phyloP scores from a whole-genome alignment of 2,797 vertebrate species.

The Rhynchonycteris naso region DNA sequence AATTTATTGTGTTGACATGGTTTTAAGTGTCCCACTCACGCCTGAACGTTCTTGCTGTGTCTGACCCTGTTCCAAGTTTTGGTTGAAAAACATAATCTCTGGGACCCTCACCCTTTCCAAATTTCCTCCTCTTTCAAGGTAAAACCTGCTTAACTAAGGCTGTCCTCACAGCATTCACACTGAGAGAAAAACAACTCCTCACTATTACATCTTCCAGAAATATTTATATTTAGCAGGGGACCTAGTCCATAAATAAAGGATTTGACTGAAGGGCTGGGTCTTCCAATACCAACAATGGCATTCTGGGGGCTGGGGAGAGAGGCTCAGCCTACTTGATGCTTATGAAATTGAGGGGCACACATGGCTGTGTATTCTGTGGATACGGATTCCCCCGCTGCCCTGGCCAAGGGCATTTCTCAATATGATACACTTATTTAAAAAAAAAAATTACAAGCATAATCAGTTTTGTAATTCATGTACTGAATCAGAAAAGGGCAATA shows the following conservation, averaged over 20 bases:
- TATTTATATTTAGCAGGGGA: conserved; percentile 22
- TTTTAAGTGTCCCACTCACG: background rate
- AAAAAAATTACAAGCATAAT: background rate
- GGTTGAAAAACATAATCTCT: background rate
- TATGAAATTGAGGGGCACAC: background rate
- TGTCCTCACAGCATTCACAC: background rate
- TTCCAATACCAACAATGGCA: background rate
- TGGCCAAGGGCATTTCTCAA: background rate
- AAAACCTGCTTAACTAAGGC: conserved; percentile 17
- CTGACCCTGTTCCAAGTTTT: conserved; percentile 14
- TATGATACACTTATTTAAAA: background rate
- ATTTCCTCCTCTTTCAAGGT: background rate
- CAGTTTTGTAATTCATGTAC: background rate
- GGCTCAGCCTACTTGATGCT: background rate
- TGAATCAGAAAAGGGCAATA: conserved; percentile 31
- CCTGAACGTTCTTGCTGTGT: background rate
- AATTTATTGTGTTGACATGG: no score
- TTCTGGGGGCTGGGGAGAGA: background rate
- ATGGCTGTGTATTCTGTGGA: background rate
- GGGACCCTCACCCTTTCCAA: background rate
- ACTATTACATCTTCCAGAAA: background rate
- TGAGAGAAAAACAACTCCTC: conserved; percentile 21
- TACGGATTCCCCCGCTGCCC: background rate
- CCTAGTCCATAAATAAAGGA: background rate
- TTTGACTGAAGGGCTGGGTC: background rate